phyloP scores from a whole-genome alignment of 1,140 invertebrate genomes.

The Theocolax elegans region DNA sequence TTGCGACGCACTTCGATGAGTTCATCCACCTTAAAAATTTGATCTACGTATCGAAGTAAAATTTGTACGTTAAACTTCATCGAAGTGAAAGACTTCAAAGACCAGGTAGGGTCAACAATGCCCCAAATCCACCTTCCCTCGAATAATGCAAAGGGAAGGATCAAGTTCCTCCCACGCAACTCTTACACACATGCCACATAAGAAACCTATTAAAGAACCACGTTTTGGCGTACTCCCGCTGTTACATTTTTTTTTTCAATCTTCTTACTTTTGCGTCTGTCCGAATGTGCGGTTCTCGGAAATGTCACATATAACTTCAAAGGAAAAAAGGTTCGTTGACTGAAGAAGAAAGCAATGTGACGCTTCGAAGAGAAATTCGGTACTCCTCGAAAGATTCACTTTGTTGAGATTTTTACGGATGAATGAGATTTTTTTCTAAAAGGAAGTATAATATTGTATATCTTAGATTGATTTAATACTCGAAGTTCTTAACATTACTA shows the following conservation, averaged over 20 bases:
- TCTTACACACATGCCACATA: conserved; percentile 1
- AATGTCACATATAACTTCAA: conserved; percentile 1
- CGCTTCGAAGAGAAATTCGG: neutral
- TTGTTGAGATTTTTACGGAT: conserved; percentile 1
- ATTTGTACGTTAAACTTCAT: conserved; percentile 15
- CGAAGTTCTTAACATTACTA: neutral
- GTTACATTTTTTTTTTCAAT: conserved; percentile 2
- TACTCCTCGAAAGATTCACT: neutral
- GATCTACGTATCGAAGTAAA: neutral
- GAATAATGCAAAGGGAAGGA: conserved; percentile 14
- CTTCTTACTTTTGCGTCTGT: conserved; percentile 3
- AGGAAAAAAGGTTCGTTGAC: conserved; percentile 5
- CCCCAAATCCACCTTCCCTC: neutral
- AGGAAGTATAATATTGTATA: conserved; percentile 10
- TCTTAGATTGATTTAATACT: conserved; percentile 5
- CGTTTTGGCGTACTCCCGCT: conserved; percentile 16
- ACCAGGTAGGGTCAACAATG: conserved; percentile 10
- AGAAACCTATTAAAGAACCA: conserved; percentile 28
- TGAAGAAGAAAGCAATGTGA: neutral
- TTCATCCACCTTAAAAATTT: conserved; percentile 10
- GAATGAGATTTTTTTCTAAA: neutral
- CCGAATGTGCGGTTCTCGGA: conserved; percentile 5
- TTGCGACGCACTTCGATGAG: neutral
- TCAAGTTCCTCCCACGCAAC: conserved; percentile 24
- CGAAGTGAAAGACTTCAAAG: conserved; percentile 6